These are phyloP conservation scores for Blastomussa wellsi DNA, from an alignment of 92 coral and sea anemone species.

Conservation along the genomic window DNA sequence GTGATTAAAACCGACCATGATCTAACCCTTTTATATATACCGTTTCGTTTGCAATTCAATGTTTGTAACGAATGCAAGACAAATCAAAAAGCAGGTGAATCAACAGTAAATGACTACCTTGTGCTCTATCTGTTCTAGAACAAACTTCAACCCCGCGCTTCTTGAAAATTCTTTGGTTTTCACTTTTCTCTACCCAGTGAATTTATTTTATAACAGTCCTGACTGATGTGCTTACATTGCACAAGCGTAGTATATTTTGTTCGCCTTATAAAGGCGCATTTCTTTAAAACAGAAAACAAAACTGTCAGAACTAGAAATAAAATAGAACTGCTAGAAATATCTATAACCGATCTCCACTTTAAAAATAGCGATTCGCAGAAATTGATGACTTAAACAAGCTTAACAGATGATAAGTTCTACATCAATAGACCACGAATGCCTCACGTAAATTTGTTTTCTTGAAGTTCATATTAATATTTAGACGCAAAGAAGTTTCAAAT, in stretches of 20 bases:
- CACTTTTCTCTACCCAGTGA: not conserved
- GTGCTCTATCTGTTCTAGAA: not conserved
- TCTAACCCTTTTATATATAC: not conserved
- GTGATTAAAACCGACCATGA: not conserved
- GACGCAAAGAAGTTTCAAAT: not conserved
- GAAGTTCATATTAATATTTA: not conserved
- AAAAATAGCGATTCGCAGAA: not conserved
- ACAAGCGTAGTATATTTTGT: not conserved
- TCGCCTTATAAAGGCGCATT: not conserved
- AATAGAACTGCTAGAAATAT: not conserved
- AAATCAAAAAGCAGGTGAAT: not conserved
- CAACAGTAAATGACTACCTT: not conserved
- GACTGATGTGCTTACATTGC: not conserved
- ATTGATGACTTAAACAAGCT: not conserved
- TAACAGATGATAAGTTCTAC: not conserved
- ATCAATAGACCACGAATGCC: not conserved
- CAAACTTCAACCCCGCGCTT: not conserved
- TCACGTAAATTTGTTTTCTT: not conserved
- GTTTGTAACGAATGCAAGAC: not conserved
- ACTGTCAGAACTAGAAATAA: not conserved
- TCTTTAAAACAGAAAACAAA: not conserved
- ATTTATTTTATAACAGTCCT: not conserved
- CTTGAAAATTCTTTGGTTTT: not conserved
- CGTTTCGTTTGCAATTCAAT: not conserved
- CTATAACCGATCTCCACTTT: not conserved